These are phyloP conservation scores for Nowickia ferox DNA, from an alignment of 2,888 invertebrate genomes.

Conservation along the genomic window DNA sequence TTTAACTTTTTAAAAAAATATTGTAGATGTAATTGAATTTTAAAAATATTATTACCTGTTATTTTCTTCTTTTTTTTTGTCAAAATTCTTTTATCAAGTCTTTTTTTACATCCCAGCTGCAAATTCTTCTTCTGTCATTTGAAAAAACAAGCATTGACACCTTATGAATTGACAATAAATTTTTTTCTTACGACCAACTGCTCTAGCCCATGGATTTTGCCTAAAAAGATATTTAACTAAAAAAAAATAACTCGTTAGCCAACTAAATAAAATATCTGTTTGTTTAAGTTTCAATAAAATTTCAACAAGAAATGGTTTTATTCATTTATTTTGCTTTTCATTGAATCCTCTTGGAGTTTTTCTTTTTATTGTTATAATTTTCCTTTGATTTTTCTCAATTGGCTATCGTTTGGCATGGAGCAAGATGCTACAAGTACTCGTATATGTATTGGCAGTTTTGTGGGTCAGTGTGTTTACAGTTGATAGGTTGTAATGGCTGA, in stretches of 20 bases:
- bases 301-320: constrained; percentile 1
- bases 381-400: constrained; percentile 63
- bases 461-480: constrained; percentile 71
- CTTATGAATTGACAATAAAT: constrained; percentile 32
- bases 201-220: constrained; percentile 10
- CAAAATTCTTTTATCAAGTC: too few species aligned
- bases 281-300: constrained; percentile 26
- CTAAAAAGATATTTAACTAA: constrained; percentile 17
- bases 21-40: too few species aligned
- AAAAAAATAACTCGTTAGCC: constrained; percentile 23
- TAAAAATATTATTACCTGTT: neutral
- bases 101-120: neutral
- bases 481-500: constrained; percentile 67
- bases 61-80: neutral
- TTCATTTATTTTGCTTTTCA: constrained; percentile 11
- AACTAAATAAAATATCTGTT: constrained; percentile 27
- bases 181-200: neutral
- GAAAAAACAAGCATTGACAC: constrained; percentile 56
- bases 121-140: constrained; percentile 40
- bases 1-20: too few species aligned
- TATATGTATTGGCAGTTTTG: constrained; percentile 58
- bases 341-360: constrained; percentile 25
- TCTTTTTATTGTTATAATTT: constrained; percentile 14
- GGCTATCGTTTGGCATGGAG: constrained; percentile 40
- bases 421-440: neutral